A percentile compares a stretch with the other conserved stretches of the same genome.
Evolutionary conservation across 2,797 vertebrate species (phyloP).

Genomic region (Aplochiton taeniatus): DNA sequence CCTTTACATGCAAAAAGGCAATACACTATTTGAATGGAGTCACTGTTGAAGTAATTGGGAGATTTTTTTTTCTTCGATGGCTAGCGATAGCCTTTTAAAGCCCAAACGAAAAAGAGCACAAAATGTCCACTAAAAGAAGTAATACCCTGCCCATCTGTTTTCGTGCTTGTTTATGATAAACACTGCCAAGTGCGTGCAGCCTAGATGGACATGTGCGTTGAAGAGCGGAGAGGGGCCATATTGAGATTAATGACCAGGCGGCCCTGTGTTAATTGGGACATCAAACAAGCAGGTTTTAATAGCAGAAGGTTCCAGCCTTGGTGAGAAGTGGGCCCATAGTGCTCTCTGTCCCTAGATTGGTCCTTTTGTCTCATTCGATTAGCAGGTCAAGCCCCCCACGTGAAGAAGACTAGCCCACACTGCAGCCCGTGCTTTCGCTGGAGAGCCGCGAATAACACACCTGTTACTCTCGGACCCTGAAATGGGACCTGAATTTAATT

Average conservation of each 20-base stretch:
- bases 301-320: constrained; percentile 67
- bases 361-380: constrained; percentile 74
- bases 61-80: constrained; percentile 22
- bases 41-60: constrained; percentile 42
- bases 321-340: constrained; percentile 67
- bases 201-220: constrained; percentile 31
- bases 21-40: constrained; percentile 17
- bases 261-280: constrained; percentile 73
- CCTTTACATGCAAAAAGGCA: constrained; percentile 54
- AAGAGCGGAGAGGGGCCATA: constrained; percentile 41
- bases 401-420: constrained; percentile 61
- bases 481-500: constrained; percentile 74
- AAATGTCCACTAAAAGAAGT: not conserved
- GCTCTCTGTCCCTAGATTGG: constrained; percentile 68
- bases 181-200: constrained; percentile 22
- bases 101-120: not conserved
- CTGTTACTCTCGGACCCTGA: constrained; percentile 75
- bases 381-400: constrained; percentile 69
- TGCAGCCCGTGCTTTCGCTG: constrained; percentile 66
- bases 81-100: too few species aligned
- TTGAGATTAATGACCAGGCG: constrained; percentile 59
- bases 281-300: constrained; percentile 78
- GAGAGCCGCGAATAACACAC: constrained; percentile 74
- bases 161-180: constrained; percentile 29
- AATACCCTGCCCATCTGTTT: not conserved